Base-by-base conservation (phyloP, 2,797 vertebrate species). In the Thamnophis elegans region DNA sequence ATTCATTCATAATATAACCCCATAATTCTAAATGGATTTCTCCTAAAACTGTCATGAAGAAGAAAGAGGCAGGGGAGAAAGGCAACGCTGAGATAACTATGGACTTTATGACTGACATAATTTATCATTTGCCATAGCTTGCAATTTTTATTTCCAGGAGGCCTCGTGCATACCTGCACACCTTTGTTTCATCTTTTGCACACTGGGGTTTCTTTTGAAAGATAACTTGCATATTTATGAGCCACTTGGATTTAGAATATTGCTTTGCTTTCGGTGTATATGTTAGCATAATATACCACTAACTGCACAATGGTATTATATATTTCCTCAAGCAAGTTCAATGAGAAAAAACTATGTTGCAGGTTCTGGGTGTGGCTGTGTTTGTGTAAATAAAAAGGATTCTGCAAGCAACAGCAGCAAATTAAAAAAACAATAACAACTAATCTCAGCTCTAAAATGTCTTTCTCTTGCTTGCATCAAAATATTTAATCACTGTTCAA, bases 121-220 rank as follows among this genome's bases (percentile, higher is more conserved):
- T 94, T 95, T 93, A 95, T 94, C 93, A 92, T 78, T 47, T 89
- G 92, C 93, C 94, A 95, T 94, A 94, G 90, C 93, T 94, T 55
- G 42, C 92, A 92, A 91, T 65, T 82, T 91, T 94, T n/a, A 0
- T 16, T 97, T 96, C 93, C 92, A 94, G 94, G 78, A 54, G 86
- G 92, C 91, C 0, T 0, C 42, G 92, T 87, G 54, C 28, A 90
- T 93, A 91, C 89, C 78, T 60, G 93, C 89, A 93, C 92, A 90
- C 92, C 91, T 94, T 90, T 91, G 90, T 91, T 95, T 95, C 93
- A 94, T 93, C 95, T 95, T 94, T 89, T 89, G 91, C 92, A 91
- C 94, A 95, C 94, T 92, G 20, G 92, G 91, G 94, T 96, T 95
- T 95, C 96, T 96, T 96, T 47, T 95, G 95, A 95, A 96, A 95